phyloP scores from a whole-genome alignment of 2,888 invertebrate genomes.

The Standfussiana lucernea region DNA sequence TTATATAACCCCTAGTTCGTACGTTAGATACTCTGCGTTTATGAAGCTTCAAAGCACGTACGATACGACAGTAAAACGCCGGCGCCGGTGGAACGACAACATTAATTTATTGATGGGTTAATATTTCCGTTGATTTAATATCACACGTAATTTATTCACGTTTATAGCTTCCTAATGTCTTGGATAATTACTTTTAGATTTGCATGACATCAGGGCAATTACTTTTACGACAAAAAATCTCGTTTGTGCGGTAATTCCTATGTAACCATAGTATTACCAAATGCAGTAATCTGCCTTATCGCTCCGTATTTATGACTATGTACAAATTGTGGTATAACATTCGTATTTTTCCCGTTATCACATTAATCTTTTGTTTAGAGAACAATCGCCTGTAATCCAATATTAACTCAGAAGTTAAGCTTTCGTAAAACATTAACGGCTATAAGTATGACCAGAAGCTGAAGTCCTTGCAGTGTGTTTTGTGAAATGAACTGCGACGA shows the following conservation, averaged over 20 bases:
- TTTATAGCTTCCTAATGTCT: slow-evolving; percentile 28
- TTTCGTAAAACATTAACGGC: slow-evolving; percentile 74
- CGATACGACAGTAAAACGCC: slow-evolving; percentile 23
- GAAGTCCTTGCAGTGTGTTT: slow-evolving; percentile 65
- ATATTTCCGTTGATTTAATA: slow-evolving; percentile 27
- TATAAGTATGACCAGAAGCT: slow-evolving; percentile 79
- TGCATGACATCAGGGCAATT: slow-evolving; percentile 41
- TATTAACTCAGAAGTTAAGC: slow-evolving; percentile 79
- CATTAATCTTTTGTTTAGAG: slow-evolving; percentile 81
- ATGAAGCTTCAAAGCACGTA: slow-evolving; percentile 35
- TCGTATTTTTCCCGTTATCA: slow-evolving; percentile 81
- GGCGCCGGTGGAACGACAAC: slow-evolving; percentile 1
- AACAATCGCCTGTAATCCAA: slow-evolving; percentile 77
- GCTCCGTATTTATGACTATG: slow-evolving; percentile 78
- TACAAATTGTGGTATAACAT: slow-evolving; percentile 79
- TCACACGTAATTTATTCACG: slow-evolving; percentile 24
- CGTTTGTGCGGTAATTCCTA: slow-evolving; percentile 26
- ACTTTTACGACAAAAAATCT: slow-evolving; percentile 38
- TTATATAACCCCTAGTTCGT: slow-evolving; percentile 9
- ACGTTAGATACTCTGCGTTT: slow-evolving; percentile 15
- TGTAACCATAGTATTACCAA: slow-evolving; percentile 62
- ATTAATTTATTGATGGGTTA: slow-evolving; percentile 18
- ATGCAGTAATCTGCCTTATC: slow-evolving; percentile 78
- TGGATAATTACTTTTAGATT: slow-evolving; percentile 33
- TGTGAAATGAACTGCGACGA: slow-evolving; percentile 54